Conservation (phyloP, 2,888 invertebrate species). For the Hedya salicella region DNA sequence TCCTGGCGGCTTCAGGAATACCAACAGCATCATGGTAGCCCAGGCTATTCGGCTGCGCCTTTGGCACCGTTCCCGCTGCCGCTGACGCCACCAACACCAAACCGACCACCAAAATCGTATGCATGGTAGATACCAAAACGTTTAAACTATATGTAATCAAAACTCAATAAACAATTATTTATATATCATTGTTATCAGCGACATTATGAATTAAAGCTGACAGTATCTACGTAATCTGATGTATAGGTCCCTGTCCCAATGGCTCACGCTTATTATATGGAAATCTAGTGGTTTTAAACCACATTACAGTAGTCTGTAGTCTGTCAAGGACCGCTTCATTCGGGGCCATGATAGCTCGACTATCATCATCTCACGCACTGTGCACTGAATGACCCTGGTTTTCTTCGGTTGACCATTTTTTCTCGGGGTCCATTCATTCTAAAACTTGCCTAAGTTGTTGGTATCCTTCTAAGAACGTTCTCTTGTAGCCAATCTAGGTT, state of each 20-base stretch:
- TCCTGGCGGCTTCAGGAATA: conserved; percentile 41
- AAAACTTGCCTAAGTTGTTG: no score
- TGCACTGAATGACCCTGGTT: no score
- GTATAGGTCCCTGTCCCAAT: neutral
- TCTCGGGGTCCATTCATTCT: no score
- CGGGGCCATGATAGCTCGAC: no score
- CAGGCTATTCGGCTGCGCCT: neutral
- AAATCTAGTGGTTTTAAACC: no score
- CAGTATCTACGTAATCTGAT: neutral
- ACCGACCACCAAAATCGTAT: conserved; percentile 22
- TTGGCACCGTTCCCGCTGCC: conserved; percentile 2
- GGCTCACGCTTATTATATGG: neutral
- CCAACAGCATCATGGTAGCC: conserved; percentile 44
- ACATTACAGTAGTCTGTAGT: no score
- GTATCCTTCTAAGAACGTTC: no score
- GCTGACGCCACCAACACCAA: conserved; percentile 28
- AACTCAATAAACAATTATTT: conserved; percentile 8
- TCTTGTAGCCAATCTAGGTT: no score
- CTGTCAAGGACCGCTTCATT: no score
- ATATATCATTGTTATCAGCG: conserved; percentile 27
- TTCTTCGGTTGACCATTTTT: no score
- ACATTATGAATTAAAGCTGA: conserved; percentile 2
- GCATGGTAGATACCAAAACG: conserved; percentile 9
- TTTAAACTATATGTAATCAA: neutral
- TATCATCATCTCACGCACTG: no score